Conservation (phyloP, 2,797 vertebrate species). For the Paguma larvata region DNA sequence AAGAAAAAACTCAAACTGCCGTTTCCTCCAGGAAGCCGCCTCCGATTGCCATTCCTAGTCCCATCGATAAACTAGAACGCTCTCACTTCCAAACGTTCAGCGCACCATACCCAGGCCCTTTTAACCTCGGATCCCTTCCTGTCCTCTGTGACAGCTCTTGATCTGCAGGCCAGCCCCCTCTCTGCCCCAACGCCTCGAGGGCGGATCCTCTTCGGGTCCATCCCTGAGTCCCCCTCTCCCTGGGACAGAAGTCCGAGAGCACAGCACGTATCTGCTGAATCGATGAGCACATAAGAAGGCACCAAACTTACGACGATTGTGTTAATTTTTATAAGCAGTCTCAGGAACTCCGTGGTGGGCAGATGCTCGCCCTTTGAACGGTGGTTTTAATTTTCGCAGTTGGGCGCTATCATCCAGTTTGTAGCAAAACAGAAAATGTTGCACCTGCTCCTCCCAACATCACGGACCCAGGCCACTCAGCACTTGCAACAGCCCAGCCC, state of each 20-base stretch:
- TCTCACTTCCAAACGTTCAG: background rate
- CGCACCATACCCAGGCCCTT: fast-evolving
- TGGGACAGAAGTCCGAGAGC: background rate
- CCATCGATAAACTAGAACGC: background rate
- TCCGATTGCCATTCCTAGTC: background rate
- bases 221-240: background rate
- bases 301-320: background rate
- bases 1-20: background rate
- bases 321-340: background rate
- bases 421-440: background rate
- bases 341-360: background rate
- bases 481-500: fast-evolving
- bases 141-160: fast-evolving
- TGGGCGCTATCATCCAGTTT: background rate
- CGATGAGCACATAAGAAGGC: background rate
- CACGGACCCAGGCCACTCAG: fast-evolving
- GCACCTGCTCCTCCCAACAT: background rate
- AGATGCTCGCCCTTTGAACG: background rate
- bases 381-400: background rate
- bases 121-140: background rate
- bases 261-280: fast-evolving
- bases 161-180: background rate
- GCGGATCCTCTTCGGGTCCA: fast-evolving
- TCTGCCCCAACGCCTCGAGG: background rate
- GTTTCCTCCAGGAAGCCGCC: slow-evolving; percentile 16